Base-by-base conservation (phyloP, 2,113 vertebrate species). In the Atherinomorus stipes region DNA sequence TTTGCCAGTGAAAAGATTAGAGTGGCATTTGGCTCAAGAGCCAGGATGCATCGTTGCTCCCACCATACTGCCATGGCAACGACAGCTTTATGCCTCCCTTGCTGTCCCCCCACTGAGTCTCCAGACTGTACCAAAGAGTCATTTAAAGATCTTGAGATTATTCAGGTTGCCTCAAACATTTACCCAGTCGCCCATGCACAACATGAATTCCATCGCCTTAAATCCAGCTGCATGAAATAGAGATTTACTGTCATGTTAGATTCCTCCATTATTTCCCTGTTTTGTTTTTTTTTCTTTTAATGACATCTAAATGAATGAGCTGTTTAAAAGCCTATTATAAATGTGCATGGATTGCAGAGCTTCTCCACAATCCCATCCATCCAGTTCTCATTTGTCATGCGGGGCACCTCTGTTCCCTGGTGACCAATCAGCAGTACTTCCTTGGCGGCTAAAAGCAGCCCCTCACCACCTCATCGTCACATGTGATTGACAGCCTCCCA, bases 401-500 rank as follows among this genome's bases (percentile, higher is more conserved):
- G 47, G 53, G 69, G 74, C 81, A 85, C 82, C 83, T 85, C 85
- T 74, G 71, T 70, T 88, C 86, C 89, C 87, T 42, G 47, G 90
- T 91, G 89, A 72, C 89, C 88, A 92, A 91, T 90, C 90, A 91
- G 85, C 22, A 87, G 81, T 65, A 64, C 61, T 87, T 85, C 85
- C 80, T 64, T 71, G 67, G 84, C 62, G 68, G 76, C 72, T 68
- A 77, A 79, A 83, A 67, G 70, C 68, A 54, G 53, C 45, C 66
- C 68, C 73, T 49, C 69, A n/a, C 76, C 76, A 73, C 78, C 90
- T 85, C 82, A 84, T 87, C 91, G 82, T 85, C 83, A 83, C 74
- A 61, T 64, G 83, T 92, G 91, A 93, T 88, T 91, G 91, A 93
- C 91, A 91, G 90, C 83, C 78, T 88, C 84, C 87, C 87, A 89